Percentiles rank a stretch among this genome's conserved stretches.
Conservation (phyloP, 92 coral and sea anemone species). For the Nematostella vectensis region DNA sequence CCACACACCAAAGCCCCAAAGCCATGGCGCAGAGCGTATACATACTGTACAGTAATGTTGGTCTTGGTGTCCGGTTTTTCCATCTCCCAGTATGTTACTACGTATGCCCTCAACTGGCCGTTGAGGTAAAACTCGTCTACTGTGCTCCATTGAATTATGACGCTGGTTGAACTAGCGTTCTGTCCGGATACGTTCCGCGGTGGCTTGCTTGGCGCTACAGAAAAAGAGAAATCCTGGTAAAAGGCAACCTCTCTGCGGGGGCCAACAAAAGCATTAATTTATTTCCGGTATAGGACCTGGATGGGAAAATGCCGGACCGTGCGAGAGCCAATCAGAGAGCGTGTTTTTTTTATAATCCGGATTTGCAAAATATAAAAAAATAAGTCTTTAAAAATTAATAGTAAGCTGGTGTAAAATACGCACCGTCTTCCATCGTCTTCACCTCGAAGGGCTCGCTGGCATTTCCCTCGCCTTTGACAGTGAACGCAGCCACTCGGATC, state of each 20-base stretch:
- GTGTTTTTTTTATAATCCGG: no score
- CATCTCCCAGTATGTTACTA: not conserved
- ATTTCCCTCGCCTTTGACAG: slow-evolving; percentile 56
- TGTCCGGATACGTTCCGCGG: slow-evolving; percentile 31
- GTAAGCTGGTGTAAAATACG: no score
- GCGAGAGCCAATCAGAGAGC: not conserved
- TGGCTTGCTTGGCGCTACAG: slow-evolving; percentile 34
- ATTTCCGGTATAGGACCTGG: no score
- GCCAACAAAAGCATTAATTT: no score
- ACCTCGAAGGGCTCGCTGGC: slow-evolving; percentile 25
- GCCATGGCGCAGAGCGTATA: no score
- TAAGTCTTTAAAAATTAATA: no score
- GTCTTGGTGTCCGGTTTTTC: slow-evolving; percentile 2
- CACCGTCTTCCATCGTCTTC: slow-evolving; percentile 71
- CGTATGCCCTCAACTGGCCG: slow-evolving; percentile 50
- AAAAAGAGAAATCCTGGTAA: not conserved
- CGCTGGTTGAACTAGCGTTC: slow-evolving; percentile 64
- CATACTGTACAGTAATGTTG: slow-evolving; percentile 9
- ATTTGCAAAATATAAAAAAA: no score
- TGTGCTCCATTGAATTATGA: slow-evolving; percentile 41
- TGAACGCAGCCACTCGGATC: slow-evolving; percentile 48
- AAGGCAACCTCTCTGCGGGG: no score
- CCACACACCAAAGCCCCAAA: no score
- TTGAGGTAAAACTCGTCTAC: slow-evolving; percentile 42
- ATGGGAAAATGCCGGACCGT: no score